These are phyloP conservation scores for Drosophila ananassae DNA, from an alignment of 1,140 invertebrate genomes.

Conservation along the genomic window DNA sequence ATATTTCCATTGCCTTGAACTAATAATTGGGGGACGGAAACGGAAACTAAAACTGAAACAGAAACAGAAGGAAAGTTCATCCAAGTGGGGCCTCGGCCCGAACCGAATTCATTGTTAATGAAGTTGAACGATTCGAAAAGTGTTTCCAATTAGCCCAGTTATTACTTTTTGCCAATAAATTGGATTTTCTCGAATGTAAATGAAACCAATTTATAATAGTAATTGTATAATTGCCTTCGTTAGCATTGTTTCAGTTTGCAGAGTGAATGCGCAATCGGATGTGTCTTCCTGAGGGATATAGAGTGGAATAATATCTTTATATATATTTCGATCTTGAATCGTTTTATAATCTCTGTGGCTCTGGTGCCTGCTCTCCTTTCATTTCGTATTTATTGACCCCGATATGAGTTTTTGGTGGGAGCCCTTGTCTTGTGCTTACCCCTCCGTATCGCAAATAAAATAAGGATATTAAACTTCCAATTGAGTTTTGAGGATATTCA, in stretches of 20 bases:
- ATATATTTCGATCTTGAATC: not conserved
- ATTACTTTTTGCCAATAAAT: not conserved
- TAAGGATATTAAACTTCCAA: slow-evolving; percentile 37
- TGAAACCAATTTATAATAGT: not conserved
- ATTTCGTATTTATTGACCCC: slow-evolving; percentile 3
- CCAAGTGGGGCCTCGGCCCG: not conserved
- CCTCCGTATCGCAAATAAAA: slow-evolving; percentile 3
- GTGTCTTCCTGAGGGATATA: too few relatives aligned
- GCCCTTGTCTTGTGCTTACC: not conserved
- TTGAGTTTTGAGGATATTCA: slow-evolving; percentile 36
- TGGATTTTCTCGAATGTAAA: slow-evolving; percentile 2
- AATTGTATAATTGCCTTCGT: not conserved
- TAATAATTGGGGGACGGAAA: slow-evolving; percentile 13
- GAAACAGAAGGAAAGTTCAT: not conserved
- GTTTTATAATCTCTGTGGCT: not conserved
- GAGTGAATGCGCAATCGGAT: not conserved
- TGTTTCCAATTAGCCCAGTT: slow-evolving; percentile 15
- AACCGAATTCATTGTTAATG: slow-evolving; percentile 18
- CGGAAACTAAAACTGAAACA: too few relatives aligned
- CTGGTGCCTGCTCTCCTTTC: too few relatives aligned
- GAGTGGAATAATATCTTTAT: too few relatives aligned
- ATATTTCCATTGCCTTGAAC: slow-evolving; percentile 58
- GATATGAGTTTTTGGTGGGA: slow-evolving; percentile 4
- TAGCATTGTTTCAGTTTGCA: not conserved
- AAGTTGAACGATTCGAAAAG: slow-evolving; percentile 2